phyloP scores from a whole-genome alignment of 2,888 invertebrate genomes.

The Carabus problematicus region DNA sequence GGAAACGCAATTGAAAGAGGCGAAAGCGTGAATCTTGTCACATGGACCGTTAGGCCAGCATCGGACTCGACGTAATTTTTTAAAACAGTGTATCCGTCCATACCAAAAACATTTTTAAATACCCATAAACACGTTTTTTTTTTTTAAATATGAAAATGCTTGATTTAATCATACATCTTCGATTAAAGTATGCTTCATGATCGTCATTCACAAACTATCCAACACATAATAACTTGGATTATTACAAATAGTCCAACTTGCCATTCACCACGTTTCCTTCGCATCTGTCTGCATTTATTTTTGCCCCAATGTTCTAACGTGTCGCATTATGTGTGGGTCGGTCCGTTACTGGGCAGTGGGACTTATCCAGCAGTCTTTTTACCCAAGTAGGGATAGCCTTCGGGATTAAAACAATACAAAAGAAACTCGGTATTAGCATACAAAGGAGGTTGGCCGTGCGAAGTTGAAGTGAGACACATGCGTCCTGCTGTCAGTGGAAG shows the following conservation, averaged over 20 bases:
- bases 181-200: too few relatives aligned
- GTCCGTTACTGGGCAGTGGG: neutral
- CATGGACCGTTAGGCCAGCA: conserved; percentile 4
- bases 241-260: too few relatives aligned
- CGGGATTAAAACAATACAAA: conserved; percentile 55
- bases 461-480: conserved; percentile 13
- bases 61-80: neutral
- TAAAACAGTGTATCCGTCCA: too few relatives aligned
- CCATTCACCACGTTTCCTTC: neutral
- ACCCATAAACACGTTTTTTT: too few relatives aligned
- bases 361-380: neutral
- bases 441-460: conserved; percentile 51
- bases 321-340: neutral
- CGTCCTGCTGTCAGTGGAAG: conserved; percentile 4
- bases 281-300: too few relatives aligned
- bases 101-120: neutral
- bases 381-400: conserved; percentile 10
- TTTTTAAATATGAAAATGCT: too few relatives aligned
- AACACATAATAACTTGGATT: too few relatives aligned
- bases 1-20: neutral
- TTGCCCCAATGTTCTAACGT: neutral
- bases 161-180: too few relatives aligned
- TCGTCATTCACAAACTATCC: too few relatives aligned
- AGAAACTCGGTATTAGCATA: conserved; percentile 55
- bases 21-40: conserved; percentile 10